phyloP scores from a whole-genome alignment of 1,140 invertebrate species.

The Drosophila erecta region DNA sequence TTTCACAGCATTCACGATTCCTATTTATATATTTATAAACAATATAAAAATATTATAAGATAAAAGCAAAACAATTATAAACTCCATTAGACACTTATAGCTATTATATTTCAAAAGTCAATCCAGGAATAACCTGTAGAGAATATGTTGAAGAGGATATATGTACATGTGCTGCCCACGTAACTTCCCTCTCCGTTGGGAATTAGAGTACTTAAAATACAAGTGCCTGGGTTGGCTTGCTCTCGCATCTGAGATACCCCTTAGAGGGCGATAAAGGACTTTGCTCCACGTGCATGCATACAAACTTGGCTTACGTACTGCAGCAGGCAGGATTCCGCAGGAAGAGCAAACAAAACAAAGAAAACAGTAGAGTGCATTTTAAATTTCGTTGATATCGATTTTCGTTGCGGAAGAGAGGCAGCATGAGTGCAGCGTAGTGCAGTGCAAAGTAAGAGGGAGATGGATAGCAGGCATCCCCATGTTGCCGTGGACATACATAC shows the following conservation, averaged over 20 bases:
- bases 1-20: too few relatives aligned
- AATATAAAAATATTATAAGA: too few relatives aligned
- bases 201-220: neutral
- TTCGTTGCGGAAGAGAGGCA: slow-evolving; percentile 13
- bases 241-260: neutral
- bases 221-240: neutral
- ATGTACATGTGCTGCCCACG: too few relatives aligned
- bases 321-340: slow-evolving; percentile 5
- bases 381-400: slow-evolving; percentile 44
- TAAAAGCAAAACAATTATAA: too few relatives aligned
- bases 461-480: neutral
- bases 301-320: neutral
- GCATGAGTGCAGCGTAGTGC: neutral
- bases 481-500: neutral
- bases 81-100: too few relatives aligned
- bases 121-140: too few relatives aligned
- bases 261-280: slow-evolving; percentile 1
- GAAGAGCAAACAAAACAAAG: slow-evolving; percentile 10
- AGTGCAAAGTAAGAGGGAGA: neutral
- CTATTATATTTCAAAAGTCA: too few relatives aligned
- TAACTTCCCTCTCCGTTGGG: too few relatives aligned
- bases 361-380: slow-evolving; percentile 26
- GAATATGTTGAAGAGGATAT: too few relatives aligned
- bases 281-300: neutral
- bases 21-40: too few relatives aligned